Evolutionary conservation across 1,140 invertebrate genomes (phyloP), one percentile per base, ranked within the genome.

Genomic region (Drosophila kikkawai): DNA sequence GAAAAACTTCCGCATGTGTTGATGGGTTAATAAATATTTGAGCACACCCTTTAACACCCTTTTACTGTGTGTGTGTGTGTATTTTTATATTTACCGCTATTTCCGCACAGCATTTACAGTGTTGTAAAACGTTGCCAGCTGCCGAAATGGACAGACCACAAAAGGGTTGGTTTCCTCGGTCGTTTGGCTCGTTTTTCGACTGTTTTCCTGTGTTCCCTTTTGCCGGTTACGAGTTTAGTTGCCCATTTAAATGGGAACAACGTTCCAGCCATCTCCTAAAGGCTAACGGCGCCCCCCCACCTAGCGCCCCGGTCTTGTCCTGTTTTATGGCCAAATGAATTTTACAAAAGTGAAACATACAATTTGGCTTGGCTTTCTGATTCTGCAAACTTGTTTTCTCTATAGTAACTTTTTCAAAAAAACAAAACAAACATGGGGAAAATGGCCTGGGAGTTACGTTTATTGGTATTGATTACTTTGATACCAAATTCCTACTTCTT

Each of bases 1-100:
- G 70, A 91, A 87, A 90, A 88, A 74, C 81, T 88, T 90, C 85
- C 74, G 85, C 86, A 85, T 88, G 79, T 91, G 81, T 76, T 88
- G 84, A 88, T 90, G 85, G 85, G 85, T 88, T 90, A 88, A 88
- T 88, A 88, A 88, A 88, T 88, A 88, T 88, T 88, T 88, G 75
- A 88, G 57, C 86, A 81, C 81, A 82, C 76, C 73, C 64, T 75
- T 73, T 61, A 73, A 66, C 82, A 57, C 53, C 44, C 42, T 39
- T 17, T 26, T 34, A 12, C 36, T 53, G 12, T 7, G 5, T 55
- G n/a, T 34, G 32, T 64, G 65, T 87, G 73, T 83, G 75, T 67
- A 69, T 85, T 90, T 88, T 90, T 90, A 90, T 88, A 90, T 88
- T 90, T 88, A 90, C 85, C 85, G 84, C 85, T 87, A 90, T 87